Evolutionary conservation across 2,888 invertebrate species (phyloP), one percentile per base, ranked within the genome.

Genomic region (Volucella bombylans): DNA sequence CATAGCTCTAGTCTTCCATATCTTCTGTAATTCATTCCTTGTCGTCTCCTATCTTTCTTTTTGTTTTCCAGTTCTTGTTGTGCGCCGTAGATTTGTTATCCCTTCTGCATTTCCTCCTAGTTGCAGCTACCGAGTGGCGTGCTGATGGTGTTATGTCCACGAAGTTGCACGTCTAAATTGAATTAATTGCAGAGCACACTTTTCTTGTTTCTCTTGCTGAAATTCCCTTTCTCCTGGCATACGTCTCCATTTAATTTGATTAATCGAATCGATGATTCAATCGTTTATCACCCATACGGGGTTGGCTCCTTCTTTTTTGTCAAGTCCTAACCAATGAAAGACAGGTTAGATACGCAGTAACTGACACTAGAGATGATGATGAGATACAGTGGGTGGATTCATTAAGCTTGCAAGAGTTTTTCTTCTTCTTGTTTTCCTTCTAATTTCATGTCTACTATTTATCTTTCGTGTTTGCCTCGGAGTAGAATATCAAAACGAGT

Each of bases 231-330:
- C 6, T 31, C 31, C 31, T 31, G 31, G 31, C 6, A 6, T 6
- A 6, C 57, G 38, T 41, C 15, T 10, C 41, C n/a, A n/a, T 11
- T 59, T 59, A 59, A 59, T 59, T 59, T 59, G 41, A 59, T 39
- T 57, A 71, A 71, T 59, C 50, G 59, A 59, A 55, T 68, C 54
- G 47, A 68, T 68, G 55, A 57, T 50, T 71, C 50, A 59, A 59
- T 59, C 39, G n/a, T 9, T 45, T n/a, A 55, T 55, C 31, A 38
- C 12, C 38, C n/a, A 23, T 38, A 0, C 23, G 12, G 55, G 55
- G 14, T n/a, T 55, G 55, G 55, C 18, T 38, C 38, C 18, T 55
- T 38, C 4, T 31, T 9, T 23, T 55, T 38, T 38, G 6, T 9
- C 6, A 31, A 31, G 31, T 31, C 31, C 6, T 31, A 1, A 31